Evolutionary conservation across 2,113 vertebrate genomes (phyloP).

Genomic region (Morone chrysops): DNA sequence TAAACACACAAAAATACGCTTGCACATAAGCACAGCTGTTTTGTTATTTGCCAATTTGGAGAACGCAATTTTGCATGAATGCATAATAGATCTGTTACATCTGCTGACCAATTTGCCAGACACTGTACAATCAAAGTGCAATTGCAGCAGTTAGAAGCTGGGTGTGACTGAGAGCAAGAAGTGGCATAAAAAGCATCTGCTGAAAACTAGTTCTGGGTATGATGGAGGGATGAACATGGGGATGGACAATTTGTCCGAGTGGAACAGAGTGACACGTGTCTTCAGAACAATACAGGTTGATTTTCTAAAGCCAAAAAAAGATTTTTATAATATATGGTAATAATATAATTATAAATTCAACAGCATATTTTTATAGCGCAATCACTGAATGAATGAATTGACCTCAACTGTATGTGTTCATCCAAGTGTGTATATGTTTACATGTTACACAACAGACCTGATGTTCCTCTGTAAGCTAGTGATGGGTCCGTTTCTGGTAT

Average conservation of each 20-base stretch:
- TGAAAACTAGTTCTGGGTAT: slow-evolving; percentile 15
- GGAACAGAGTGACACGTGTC: not conserved
- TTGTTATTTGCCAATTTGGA: slow-evolving; percentile 45
- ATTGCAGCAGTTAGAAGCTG: slow-evolving; percentile 18
- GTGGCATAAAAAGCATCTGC: slow-evolving; percentile 35
- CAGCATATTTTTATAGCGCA: not conserved
- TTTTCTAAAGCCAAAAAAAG: not conserved
- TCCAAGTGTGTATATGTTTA: not conserved
- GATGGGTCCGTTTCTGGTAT: too few species aligned
- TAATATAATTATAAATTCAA: too few species aligned
- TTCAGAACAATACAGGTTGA: too few species aligned
- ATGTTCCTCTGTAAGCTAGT: slow-evolving; percentile 29
- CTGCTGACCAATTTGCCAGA: slow-evolving; percentile 50
- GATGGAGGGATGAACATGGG: slow-evolving; percentile 3
- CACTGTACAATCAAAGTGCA: slow-evolving; percentile 38
- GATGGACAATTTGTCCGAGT: slow-evolving; percentile 7
- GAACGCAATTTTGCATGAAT: slow-evolving; percentile 45
- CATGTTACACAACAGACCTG: slow-evolving; percentile 19
- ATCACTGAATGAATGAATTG: not conserved
- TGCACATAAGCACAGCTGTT: slow-evolving; percentile 47
- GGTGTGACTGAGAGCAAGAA: slow-evolving; percentile 20
- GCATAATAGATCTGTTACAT: slow-evolving; percentile 43
- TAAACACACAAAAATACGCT: slow-evolving; percentile 8
- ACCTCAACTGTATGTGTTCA: not conserved
- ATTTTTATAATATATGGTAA: too few species aligned